phyloP scores from a whole-genome alignment of 2,113 vertebrate species.

The Dromas ardeola region DNA sequence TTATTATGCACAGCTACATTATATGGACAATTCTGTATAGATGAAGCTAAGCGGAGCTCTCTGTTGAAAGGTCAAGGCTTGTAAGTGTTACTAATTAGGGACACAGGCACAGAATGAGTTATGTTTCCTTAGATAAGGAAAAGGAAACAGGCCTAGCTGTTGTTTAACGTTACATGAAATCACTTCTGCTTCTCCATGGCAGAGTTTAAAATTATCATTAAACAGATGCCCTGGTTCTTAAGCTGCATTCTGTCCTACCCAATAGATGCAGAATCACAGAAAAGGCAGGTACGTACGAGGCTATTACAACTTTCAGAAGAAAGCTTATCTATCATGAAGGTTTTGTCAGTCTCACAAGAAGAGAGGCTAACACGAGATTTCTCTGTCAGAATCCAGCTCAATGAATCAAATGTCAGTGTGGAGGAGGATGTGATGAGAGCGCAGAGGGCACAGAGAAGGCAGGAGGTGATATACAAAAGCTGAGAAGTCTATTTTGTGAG shows the following conservation, averaged over 20 bases:
- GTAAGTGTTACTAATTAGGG: conserved; percentile 47
- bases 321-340: background rate
- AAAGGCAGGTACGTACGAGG: background rate
- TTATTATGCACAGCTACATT: conserved; percentile 36
- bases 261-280: background rate
- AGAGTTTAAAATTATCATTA: background rate
- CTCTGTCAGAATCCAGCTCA: conserved; percentile 13
- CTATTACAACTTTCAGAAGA: background rate
- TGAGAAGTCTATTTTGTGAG: conserved; percentile 24
- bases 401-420: background rate
- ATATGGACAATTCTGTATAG: background rate
- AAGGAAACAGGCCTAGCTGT: background rate
- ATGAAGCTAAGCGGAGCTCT: background rate
- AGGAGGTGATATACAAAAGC: conserved; percentile 11
- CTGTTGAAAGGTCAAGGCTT: conserved; percentile 37
- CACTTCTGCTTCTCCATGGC: background rate
- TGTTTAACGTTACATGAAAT: background rate
- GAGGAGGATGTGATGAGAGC: background rate
- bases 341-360: background rate
- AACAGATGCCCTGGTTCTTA: background rate
- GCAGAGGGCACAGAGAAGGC: background rate
- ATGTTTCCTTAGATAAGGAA: conserved; percentile 16
- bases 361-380: background rate
- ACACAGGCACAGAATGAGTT: background rate
- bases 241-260: background rate